Evolutionary conservation across 2,888 invertebrate species (phyloP).

Genomic region (Ochlodes sylvanus): DNA sequence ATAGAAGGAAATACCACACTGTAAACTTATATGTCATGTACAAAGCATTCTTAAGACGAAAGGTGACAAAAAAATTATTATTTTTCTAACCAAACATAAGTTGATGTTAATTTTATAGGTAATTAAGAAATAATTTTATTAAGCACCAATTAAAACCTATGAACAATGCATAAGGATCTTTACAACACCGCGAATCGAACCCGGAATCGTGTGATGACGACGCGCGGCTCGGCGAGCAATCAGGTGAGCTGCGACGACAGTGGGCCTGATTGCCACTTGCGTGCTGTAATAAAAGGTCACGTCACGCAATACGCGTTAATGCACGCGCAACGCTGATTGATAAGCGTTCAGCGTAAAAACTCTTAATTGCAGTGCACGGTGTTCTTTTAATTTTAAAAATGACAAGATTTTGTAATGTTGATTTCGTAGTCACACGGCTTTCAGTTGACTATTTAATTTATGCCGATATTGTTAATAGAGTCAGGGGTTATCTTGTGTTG

Average conservation of each 20-base stretch:
- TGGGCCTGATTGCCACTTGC: not conserved
- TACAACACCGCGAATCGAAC: slow-evolving; percentile 5
- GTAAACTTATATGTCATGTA: too few species aligned
- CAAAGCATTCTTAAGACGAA: too few species aligned
- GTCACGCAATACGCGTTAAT: not conserved
- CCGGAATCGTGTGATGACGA: not conserved
- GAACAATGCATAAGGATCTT: not conserved
- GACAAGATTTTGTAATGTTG: too few species aligned
- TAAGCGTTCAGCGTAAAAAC: not conserved
- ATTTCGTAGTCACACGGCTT: too few species aligned
- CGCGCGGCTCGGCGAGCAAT: not conserved
- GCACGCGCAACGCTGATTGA: not conserved
- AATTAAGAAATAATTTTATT: too few species aligned
- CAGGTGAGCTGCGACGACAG: not conserved
- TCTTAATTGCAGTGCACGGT: not conserved
- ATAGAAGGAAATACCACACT: too few species aligned
- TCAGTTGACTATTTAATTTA: too few species aligned
- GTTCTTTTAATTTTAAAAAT: not conserved
- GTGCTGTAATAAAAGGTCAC: not conserved
- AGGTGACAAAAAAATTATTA: too few species aligned
- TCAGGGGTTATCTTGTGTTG: too few species aligned
- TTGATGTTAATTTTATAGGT: too few species aligned
- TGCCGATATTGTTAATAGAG: too few species aligned
- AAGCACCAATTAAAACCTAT: not conserved
- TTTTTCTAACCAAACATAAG: too few species aligned